Base-by-base conservation (phyloP, 2,888 invertebrate genomes). In the Lysandra bellargus region DNA sequence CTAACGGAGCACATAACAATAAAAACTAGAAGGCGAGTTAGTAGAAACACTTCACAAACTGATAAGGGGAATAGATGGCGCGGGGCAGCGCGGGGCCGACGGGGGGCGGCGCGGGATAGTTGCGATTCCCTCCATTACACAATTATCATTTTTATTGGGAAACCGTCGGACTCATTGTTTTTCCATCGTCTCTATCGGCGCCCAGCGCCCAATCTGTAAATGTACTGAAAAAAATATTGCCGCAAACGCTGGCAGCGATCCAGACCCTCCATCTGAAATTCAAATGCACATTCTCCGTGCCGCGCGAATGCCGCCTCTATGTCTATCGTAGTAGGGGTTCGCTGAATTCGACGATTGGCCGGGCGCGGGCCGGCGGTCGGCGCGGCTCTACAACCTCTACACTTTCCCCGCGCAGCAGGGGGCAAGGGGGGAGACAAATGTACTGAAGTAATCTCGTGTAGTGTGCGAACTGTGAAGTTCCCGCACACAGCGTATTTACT, bases 201-300 rank as follows among this genome's bases (percentile, higher is more conserved):
- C 53, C 37, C 53, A 37, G 74, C 79, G 80, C 78, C 80, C 82
- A 83, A 83, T 90, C 87, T 88, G 86, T 87, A 89, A 90, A 91
- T 91, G 90, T 91, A 90, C 88, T 88, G 85, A 89, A 90, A 90
- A 90, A 88, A 89, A 88, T 88, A 88, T 88, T 84, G 84, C 87
- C 86, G 84, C 86, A 85, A 85, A 87, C 86, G 86, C 88, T 92
- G 91, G 92, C 91, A 83, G 83, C 80, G 60, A 33, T 83, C 84
- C 84, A 84, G 82, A 83, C 82, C 82, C 83, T 80, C 80, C 86
- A 89, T 89, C 86, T 87, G 88, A 88, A 89, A 85, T 89, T 88
- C 88, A 89, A 88, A 89, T 89, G 84, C 83, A 83, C 84, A 83
- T 85, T 83, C 85, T 79, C 80, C 77, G 79, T 80, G 80, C 37